A percentile compares a stretch with the other conserved stretches of the same genome.
Conservation (phyloP, 2,888 invertebrate species). For the Tholera decimalis region DNA sequence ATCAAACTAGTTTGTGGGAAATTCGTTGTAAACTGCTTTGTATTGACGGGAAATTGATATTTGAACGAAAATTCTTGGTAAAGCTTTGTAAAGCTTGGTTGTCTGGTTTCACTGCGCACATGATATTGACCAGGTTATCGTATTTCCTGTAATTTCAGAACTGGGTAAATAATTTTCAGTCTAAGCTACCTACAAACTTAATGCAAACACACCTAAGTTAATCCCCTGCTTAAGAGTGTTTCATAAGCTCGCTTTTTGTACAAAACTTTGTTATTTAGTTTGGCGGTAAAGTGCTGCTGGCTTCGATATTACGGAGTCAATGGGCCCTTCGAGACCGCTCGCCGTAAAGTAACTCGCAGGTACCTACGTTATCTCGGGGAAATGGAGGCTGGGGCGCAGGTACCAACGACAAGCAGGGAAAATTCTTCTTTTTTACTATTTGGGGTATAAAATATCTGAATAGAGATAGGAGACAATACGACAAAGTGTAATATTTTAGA, state of each 20-base stretch:
- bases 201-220: conserved; percentile 33
- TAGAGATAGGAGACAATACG: conserved; percentile 13
- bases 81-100: neutral
- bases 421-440: conserved; percentile 32
- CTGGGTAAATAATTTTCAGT: conserved; percentile 10
- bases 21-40: conserved; percentile 51
- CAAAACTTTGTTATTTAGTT: conserved; percentile 41
- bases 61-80: conserved; percentile 10
- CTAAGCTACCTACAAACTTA: conserved; percentile 10
- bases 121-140: neutral
- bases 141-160: neutral
- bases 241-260: conserved; percentile 20
- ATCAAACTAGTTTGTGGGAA: conserved; percentile 64
- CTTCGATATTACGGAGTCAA: conserved; percentile 52
- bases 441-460: conserved; percentile 34
- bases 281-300: conserved; percentile 42
- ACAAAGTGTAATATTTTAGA: neutral
- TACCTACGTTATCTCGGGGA: conserved; percentile 50
- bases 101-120: neutral
- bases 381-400: conserved; percentile 35
- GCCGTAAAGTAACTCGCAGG: conserved; percentile 46
- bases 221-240: conserved; percentile 41
- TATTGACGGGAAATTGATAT: conserved; percentile 33
- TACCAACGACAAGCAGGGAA: conserved; percentile 27
- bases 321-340: conserved; percentile 54